Evolutionary conservation across 2,797 vertebrate genomes (phyloP).

Genomic region (Phoxinus dragarum): DNA sequence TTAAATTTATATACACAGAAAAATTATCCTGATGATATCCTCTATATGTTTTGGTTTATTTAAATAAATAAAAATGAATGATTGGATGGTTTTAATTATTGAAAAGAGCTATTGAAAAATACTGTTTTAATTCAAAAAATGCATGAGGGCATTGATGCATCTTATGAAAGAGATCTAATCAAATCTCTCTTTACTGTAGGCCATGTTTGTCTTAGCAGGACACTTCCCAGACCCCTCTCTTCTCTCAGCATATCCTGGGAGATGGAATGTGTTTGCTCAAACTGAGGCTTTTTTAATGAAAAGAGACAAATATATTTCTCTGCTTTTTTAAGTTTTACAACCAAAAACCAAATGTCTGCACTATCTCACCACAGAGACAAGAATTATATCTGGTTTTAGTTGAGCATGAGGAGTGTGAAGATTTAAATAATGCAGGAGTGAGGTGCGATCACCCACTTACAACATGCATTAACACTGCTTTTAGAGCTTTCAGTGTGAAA

Average conservation of each 20-base stretch:
- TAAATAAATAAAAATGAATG: not conserved
- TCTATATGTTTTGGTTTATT: not conserved
- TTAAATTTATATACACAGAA: not conserved
- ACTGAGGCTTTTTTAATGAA: conserved; percentile 25
- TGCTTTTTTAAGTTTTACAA: conserved; percentile 47
- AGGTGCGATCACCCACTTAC: conserved; percentile 56
- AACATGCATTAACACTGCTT: conserved; percentile 55
- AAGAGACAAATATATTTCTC: conserved; percentile 54
- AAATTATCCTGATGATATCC: not conserved
- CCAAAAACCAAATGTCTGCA: conserved; percentile 53
- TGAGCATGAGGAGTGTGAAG: conserved; percentile 12
- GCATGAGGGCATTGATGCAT: not conserved
- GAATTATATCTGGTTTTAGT: conserved; percentile 23
- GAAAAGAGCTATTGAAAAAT: not conserved
- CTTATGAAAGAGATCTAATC: conserved; percentile 23
- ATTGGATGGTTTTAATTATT: not conserved
- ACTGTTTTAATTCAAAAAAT: not conserved
- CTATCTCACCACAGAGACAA: conserved; percentile 37
- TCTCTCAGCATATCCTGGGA: conserved; percentile 34
- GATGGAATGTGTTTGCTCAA: conserved; percentile 44
- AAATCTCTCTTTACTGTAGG: conserved; percentile 27
- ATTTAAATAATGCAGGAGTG: conserved; percentile 64
- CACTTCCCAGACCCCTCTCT: conserved; percentile 40
- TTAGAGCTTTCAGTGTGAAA: conserved; percentile 9
- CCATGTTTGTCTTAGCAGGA: conserved; percentile 13